These are phyloP conservation scores for Yoshiicerus persimilis DNA, from an alignment of 1,140 invertebrate genomes.

Conservation along the genomic window DNA sequence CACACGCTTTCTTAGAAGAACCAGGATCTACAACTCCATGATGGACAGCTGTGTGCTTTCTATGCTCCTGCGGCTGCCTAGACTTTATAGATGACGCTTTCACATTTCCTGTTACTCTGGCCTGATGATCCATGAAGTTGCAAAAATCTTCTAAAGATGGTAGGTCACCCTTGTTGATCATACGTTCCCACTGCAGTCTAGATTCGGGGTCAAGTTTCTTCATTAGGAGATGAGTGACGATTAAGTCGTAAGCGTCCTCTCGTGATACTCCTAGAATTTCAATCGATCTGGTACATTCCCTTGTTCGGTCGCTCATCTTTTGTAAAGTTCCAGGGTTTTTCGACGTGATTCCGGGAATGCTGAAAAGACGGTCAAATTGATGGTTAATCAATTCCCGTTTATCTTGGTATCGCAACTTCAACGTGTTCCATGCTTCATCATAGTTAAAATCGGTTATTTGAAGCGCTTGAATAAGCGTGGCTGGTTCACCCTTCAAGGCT, in stretches of 20 bases:
- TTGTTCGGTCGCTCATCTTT: background rate
- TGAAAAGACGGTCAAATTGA: background rate
- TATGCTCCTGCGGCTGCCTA: no score
- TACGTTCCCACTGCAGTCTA: background rate
- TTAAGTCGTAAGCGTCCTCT: background rate
- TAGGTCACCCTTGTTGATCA: no score
- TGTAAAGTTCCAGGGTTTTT: background rate
- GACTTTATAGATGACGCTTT: no score
- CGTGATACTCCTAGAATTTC: background rate
- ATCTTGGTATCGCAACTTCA: background rate
- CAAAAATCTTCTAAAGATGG: no score
- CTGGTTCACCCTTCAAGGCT: background rate
- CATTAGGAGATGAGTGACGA: background rate
- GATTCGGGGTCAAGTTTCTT: background rate
- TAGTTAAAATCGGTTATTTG: conserved; percentile 4
- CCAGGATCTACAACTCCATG: no score
- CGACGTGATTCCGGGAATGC: background rate
- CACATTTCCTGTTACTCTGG: no score
- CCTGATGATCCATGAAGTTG: no score
- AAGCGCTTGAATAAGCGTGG: background rate
- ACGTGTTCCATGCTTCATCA: background rate
- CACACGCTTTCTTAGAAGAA: no score
- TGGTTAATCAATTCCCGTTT: background rate
- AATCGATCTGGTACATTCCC: background rate
- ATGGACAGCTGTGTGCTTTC: no score